These are phyloP conservation scores for Neodiprion pinetum DNA, from an alignment of 1,140 invertebrate genomes.

Conservation along the genomic window DNA sequence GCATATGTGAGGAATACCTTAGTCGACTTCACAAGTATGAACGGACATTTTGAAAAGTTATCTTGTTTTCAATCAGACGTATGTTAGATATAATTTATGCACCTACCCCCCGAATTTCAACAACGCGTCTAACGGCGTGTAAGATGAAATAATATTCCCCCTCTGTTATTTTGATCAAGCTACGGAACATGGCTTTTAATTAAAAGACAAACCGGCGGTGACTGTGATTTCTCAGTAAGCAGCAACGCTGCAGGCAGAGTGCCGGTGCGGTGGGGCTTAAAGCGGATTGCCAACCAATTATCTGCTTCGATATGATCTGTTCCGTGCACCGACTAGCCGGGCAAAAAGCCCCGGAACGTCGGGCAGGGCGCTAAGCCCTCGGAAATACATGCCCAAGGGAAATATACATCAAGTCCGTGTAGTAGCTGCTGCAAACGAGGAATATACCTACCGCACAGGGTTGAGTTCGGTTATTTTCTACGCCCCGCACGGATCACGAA, in stretches of 20 bases:
- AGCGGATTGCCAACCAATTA: conserved; percentile 58
- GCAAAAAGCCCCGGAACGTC: neutral
- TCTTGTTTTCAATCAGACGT: too few species aligned
- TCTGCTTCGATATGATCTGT: conserved; percentile 57
- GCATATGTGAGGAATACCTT: too few species aligned
- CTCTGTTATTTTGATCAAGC: neutral
- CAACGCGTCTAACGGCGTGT: too few species aligned
- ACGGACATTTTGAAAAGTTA: too few species aligned
- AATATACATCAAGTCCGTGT: neutral
- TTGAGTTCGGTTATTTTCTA: neutral
- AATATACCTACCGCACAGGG: neutral
- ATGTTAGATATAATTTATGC: too few species aligned
- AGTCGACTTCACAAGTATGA: too few species aligned
- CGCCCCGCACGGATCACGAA: neutral
- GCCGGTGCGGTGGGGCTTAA: conserved; percentile 38
- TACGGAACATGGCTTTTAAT: neutral
- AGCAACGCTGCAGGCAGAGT: conserved; percentile 3
- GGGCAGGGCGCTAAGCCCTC: conserved; percentile 1
- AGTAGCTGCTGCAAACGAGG: neutral
- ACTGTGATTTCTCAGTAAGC: conserved; percentile 6
- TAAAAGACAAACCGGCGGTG: neutral
- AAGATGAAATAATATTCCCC: too few species aligned
- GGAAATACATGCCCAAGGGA: conserved; percentile 7
- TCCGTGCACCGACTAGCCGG: neutral
- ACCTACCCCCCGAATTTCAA: too few species aligned